A percentile compares a stretch with the other conserved stretches of the same genome.
Evolutionary conservation across 1,140 invertebrate genomes (phyloP).

Genomic region (Amphibalanus amphitrite): DNA sequence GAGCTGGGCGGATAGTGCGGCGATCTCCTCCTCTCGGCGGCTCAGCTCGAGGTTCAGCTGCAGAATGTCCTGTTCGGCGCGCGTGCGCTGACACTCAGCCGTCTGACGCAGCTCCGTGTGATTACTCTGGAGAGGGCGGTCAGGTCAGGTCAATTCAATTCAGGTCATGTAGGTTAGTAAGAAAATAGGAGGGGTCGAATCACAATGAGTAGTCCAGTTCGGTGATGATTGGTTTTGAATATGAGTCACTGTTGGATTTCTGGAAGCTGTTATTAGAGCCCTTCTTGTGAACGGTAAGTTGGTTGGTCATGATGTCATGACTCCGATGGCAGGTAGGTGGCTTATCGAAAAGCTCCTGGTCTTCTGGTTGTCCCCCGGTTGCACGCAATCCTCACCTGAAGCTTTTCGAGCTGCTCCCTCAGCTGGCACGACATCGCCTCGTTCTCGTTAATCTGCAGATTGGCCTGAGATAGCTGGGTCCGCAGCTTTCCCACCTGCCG

Average conservation of each 20-base stretch:
- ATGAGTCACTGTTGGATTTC: too few species aligned
- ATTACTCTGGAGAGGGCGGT: background rate
- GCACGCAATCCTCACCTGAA: background rate
- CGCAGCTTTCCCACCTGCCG: slow-evolving; percentile 18
- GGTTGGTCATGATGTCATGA: too few species aligned
- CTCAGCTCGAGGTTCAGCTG: background rate
- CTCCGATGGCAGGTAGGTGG: too few species aligned
- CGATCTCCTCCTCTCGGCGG: background rate
- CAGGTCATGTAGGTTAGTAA: too few species aligned
- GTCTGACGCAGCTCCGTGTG: background rate
- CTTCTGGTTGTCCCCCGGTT: background rate
- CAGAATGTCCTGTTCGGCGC: background rate
- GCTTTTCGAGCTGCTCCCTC: background rate
- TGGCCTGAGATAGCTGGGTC: slow-evolving; percentile 17
- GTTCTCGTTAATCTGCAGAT: slow-evolving; percentile 17
- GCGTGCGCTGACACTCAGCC: background rate
- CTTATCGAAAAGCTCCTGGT: too few species aligned
- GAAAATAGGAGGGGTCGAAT: too few species aligned
- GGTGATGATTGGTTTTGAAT: too few species aligned
- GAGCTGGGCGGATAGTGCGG: background rate
- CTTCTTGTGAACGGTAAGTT: too few species aligned
- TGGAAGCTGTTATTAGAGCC: too few species aligned
- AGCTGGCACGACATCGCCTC: background rate
- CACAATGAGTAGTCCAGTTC: too few species aligned
- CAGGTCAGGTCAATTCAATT: too few species aligned